Evolutionary conservation across 1,140 invertebrate species (phyloP).

Genomic region (Chlorops oryzae): DNA sequence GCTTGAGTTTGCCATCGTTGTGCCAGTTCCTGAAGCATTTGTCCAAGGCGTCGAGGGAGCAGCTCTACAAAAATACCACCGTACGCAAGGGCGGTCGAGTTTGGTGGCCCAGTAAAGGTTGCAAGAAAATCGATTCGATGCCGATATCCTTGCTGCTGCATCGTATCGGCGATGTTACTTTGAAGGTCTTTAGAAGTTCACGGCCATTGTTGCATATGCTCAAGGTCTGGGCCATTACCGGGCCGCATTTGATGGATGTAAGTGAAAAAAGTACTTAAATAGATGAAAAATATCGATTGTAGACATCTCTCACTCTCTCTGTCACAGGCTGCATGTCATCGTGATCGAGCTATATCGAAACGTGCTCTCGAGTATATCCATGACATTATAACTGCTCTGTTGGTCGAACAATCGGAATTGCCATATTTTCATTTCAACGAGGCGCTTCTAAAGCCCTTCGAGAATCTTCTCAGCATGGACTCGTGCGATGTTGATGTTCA

Average conservation of each 20-base stretch:
- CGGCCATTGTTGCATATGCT: conserved; percentile 84
- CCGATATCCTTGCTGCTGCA: conserved; percentile 62
- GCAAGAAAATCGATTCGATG: conserved; percentile 47
- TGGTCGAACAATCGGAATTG: conserved; percentile 83
- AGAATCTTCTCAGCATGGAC: conserved; percentile 87
- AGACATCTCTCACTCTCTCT: neutral
- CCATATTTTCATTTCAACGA: conserved; percentile 94
- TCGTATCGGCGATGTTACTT: conserved; percentile 77
- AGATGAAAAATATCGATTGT: neutral
- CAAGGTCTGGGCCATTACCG: conserved; percentile 82
- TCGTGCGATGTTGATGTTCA: conserved; percentile 86
- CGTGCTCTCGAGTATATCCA: conserved; percentile 90
- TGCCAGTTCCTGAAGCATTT: conserved; percentile 73
- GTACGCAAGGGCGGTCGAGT: conserved; percentile 51
- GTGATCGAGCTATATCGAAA: conserved; percentile 81
- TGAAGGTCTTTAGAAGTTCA: conserved; percentile 79
- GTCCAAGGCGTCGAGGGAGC: conserved; percentile 73
- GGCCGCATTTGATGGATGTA: conserved; percentile 87
- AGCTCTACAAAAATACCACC: conserved; percentile 57
- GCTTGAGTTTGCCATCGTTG: conserved; percentile 78
- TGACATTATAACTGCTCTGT: conserved; percentile 78
- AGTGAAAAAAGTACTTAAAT: conserved; percentile 18
- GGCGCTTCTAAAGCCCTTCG: conserved; percentile 88
- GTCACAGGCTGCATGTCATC: conserved; percentile 78
- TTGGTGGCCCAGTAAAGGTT: conserved; percentile 47